These are phyloP conservation scores for Syrista parreyssii DNA, from an alignment of 2,888 invertebrate species.

Conservation along the genomic window DNA sequence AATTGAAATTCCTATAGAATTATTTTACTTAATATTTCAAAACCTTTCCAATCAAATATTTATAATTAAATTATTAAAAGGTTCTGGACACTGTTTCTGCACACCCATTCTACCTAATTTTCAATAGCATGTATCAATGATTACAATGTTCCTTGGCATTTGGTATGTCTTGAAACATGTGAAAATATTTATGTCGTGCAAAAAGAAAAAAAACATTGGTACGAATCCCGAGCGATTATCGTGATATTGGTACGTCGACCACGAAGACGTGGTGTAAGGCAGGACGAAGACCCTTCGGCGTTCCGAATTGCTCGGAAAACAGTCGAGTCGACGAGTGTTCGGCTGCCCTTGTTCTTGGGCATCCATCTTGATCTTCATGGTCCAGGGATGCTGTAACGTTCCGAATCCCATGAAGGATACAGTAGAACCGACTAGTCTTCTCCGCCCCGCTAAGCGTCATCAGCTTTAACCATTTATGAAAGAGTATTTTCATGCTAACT, in stretches of 20 bases:
- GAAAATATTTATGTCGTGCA: neutral
- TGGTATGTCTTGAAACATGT: neutral
- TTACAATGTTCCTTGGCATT: neutral
- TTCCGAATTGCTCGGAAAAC: slow-evolving; percentile 21
- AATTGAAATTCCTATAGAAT: neutral
- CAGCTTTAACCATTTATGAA: neutral
- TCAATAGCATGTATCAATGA: no score
- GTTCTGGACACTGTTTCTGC: neutral
- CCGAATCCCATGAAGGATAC: slow-evolving; percentile 5
- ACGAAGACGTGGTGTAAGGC: slow-evolving; percentile 10
- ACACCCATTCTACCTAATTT: neutral
- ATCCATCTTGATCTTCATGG: slow-evolving; percentile 1
- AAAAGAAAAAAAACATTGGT: neutral
- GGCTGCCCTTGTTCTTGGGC: slow-evolving; percentile 17
- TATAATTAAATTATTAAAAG: neutral
- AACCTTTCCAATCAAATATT: neutral
- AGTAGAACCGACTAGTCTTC: slow-evolving; percentile 11
- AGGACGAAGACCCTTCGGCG: slow-evolving; percentile 22
- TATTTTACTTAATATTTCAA: neutral
- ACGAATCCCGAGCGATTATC: neutral
- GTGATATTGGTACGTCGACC: neutral
- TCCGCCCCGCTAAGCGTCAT: neutral
- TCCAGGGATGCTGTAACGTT: slow-evolving; percentile 1
- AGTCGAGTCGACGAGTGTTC: slow-evolving; percentile 13
- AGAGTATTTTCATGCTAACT: neutral